Evolutionary conservation across 2,797 vertebrate species (phyloP).

Genomic region (Crocidura indochinensis): DNA sequence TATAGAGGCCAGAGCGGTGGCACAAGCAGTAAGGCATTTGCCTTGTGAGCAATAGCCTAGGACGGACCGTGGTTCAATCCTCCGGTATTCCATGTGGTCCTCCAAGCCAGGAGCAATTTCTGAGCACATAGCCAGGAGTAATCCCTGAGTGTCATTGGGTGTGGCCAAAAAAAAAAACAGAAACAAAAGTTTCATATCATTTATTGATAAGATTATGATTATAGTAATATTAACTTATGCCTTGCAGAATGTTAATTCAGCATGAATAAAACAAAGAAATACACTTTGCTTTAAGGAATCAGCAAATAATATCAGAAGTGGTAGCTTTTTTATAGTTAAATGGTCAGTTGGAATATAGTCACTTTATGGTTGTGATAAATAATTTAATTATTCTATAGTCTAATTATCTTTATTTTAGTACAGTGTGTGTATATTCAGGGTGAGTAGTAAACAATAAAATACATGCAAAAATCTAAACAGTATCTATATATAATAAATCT

Average conservation of each 20-base stretch:
- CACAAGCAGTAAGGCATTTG: too few relatives aligned
- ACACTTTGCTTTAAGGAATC: neutral
- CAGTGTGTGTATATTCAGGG: neutral
- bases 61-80: too few relatives aligned
- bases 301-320: neutral
- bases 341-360: neutral
- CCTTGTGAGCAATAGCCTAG: too few relatives aligned
- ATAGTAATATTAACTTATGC: neutral
- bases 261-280: neutral
- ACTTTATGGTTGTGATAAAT: slow-evolving; percentile 41
- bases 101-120: too few relatives aligned
- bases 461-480: neutral
- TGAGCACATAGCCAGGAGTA: too few relatives aligned
- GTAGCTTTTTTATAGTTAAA: neutral
- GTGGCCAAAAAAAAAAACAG: too few relatives aligned
- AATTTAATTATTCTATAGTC: neutral
- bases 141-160: too few relatives aligned
- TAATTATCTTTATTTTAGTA: slow-evolving; percentile 48
- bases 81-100: too few relatives aligned
- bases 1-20: too few relatives aligned
- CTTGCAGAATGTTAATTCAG: slow-evolving; percentile 12
- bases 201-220: too few relatives aligned
- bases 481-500: neutral
- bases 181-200: neutral
- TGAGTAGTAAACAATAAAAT: slow-evolving; percentile 47